Base-by-base conservation (phyloP, 2,113 vertebrate species). In the Dascyllus trimaculatus region DNA sequence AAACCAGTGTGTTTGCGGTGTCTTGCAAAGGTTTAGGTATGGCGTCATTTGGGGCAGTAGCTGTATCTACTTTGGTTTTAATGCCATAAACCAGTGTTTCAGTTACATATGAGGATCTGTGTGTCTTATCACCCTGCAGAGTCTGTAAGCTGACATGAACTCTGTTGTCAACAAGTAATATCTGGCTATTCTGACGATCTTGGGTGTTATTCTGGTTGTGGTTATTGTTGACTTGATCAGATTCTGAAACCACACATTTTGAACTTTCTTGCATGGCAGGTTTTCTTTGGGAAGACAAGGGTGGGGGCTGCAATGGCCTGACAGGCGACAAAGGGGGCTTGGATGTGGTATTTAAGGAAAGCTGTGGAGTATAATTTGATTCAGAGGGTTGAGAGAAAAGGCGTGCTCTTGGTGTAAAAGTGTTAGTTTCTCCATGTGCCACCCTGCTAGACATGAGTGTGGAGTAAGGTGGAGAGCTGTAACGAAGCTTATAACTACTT, bases 391-490 rank as follows among this genome's bases (percentile, higher is more conserved):
- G 60, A 25, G 71, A 79, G 51, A 88, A 85, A 57, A 86, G 74
- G 8, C 73, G 53, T 22, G 73, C 85, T 85, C 79, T 82, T 11
- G 26, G 82, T 24, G 35, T 35, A n/a, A 38, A n/a, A 2, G 71
- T 49, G 14, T 82, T 85, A 17, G 49, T 26, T 49, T 92, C 89
- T 70, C 70, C 79, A 19, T 85, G 71, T 57, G 85, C 24, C 65
- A 81, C 80, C 71, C 92, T 82, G 54, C 58, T 56, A 11, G 94
- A 93, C 61, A 88, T 88, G 3, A 95, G 92, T 18, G 85, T 86
- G 29, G 91, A 89, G 79, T 95, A 95, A 21, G 94, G 94, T 32
- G 94, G 88, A 21, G 84, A 83, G 59, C 92, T 94, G 6, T 94
- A 90, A 49, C 87, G 89, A 63, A 80, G 62, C 26, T 82, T 87